Base-by-base conservation (phyloP, 2,888 invertebrate species). In the Hypselothyrea guttata region DNA sequence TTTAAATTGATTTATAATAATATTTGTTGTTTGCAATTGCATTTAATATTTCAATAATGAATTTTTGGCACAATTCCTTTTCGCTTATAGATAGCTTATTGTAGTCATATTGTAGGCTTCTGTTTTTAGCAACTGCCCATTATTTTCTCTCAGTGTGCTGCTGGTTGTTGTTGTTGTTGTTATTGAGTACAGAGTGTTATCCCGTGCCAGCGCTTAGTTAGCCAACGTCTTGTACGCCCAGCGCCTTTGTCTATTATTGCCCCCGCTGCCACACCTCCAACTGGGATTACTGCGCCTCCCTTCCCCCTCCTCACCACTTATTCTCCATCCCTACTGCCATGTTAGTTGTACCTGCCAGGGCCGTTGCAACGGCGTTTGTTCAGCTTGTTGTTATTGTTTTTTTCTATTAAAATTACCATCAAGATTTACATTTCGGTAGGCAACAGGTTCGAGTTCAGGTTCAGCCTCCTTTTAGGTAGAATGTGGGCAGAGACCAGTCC, bases 391-490 rank as follows among this genome's bases (percentile, higher is more conserved):
- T n/a, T n/a, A n/a, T n/a, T n/a, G n/a, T 75, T 74, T 66, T 84
- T 83, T 85, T 87, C 78, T 86, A 82, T 88, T 85, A 77, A 86
- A 86, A 88, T 85, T 82, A 86, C 79, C 85, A 87, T 88, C 87
- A 84, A 88, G 86, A 86, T 82, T 82, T 86, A 77, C 75, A 86
- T 82, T 86, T 81, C 77, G 74, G 86, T 83, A 66, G 86, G 81
- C 84, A 81, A 84, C 84, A 84, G 79, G 81, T 81, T 84, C 81
- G 67, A 57, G 45, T 49, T 49, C 45, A 49, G 48, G 49, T 51
- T 60, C 49, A 45, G 38, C 47, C 72, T 75, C 65, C 77, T 84
- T 86, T 79, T 81, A 58, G 86, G 84, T 60, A 27, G 64, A 41
- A 56, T 71, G 84, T 81, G 68, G 84, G 81, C 86, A 72, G 86